phyloP scores from a whole-genome alignment of 2,113 vertebrate species.

The Myotis lucifugus region DNA sequence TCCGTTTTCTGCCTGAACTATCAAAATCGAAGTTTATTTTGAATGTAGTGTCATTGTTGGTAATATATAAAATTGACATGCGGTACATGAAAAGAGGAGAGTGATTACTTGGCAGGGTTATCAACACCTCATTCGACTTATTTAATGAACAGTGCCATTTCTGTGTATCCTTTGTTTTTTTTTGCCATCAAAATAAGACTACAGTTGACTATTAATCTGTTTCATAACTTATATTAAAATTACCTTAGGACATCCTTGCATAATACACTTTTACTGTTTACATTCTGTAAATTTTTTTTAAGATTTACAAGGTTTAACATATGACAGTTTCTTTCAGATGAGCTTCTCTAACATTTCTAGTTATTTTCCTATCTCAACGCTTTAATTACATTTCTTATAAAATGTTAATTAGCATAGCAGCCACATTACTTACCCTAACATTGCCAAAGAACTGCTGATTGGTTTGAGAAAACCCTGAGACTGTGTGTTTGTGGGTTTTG shows the following conservation, averaged over 20 bases:
- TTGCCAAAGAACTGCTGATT: slow-evolving; percentile 75
- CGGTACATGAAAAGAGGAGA: neutral
- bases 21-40: neutral
- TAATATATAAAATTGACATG: neutral
- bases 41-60: neutral
- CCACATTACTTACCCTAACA: slow-evolving; percentile 22
- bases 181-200: slow-evolving; percentile 19
- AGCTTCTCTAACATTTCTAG: slow-evolving; percentile 14
- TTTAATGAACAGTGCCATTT: neutral
- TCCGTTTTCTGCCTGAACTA: slow-evolving; percentile 14
- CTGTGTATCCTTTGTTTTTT: neutral
- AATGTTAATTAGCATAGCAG: slow-evolving; percentile 37
- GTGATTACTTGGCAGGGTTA: neutral
- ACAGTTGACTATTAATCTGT: slow-evolving; percentile 49
- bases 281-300: slow-evolving; percentile 22
- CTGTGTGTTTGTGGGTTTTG: slow-evolving; percentile 43
- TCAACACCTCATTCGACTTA: neutral
- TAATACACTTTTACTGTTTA: slow-evolving; percentile 3
- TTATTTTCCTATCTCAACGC: slow-evolving; percentile 43
- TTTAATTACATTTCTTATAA: slow-evolving; percentile 39
- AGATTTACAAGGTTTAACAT: slow-evolving; percentile 1
- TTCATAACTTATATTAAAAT: slow-evolving; percentile 54
- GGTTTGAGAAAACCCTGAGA: neutral
- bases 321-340: neutral
- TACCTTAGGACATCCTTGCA: slow-evolving; percentile 24